These are phyloP conservation scores for Philotrypesis tridentata DNA, from an alignment of 1,140 invertebrate species.

Conservation along the genomic window DNA sequence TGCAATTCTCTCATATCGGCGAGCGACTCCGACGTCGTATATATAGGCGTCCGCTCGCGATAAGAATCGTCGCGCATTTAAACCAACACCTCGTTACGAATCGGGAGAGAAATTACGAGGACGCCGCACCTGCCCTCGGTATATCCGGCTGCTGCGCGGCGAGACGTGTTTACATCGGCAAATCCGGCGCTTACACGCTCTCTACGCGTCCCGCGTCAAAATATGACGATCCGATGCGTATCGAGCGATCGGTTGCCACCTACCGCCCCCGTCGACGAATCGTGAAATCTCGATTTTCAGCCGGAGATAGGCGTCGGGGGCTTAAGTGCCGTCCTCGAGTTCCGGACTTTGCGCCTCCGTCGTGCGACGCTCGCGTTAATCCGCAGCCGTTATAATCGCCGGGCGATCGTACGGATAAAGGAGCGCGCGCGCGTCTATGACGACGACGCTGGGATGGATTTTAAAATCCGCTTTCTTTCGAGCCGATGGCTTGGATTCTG, in stretches of 20 bases:
- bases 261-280: background rate
- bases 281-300: background rate
- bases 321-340: background rate
- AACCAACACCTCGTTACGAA: background rate
- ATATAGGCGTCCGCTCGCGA: too few relatives aligned
- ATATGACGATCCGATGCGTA: background rate
- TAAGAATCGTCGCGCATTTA: too few relatives aligned
- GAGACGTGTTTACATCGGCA: background rate
- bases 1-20: too few relatives aligned
- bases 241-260: background rate
- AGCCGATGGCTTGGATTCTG: too few relatives aligned
- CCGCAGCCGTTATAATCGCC: background rate
- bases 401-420: background rate
- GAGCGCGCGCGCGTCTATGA: background rate
- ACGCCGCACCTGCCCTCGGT: background rate
- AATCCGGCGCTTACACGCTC: background rate
- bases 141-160: too few relatives aligned
- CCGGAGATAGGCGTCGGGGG: background rate
- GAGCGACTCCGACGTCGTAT: too few relatives aligned
- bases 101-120: background rate
- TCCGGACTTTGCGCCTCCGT: background rate
- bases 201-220: background rate
- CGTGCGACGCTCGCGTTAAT: background rate
- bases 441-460: background rate
- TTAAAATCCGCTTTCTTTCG: background rate